A percentile compares a stretch with the other conserved stretches of the same genome.
Evolutionary conservation across 2,797 vertebrate genomes (phyloP).

Genomic region (Enteromius mattozi): DNA sequence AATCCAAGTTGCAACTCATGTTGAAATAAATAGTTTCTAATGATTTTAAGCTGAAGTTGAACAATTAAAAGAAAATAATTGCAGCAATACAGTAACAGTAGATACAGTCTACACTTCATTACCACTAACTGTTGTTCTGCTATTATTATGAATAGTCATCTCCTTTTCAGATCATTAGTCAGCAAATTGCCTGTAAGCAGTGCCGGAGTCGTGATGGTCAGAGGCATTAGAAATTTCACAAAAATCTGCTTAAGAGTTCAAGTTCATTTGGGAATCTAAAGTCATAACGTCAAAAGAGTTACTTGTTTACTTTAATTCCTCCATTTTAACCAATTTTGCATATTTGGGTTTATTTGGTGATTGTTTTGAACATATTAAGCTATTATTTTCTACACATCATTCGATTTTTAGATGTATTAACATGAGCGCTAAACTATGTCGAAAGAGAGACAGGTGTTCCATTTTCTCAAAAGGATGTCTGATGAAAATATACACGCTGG

Average conservation of each 20-base stretch:
- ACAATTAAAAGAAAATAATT: not conserved
- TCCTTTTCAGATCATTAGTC: conserved; percentile 32
- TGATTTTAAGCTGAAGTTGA: not conserved
- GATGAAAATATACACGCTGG: conserved; percentile 8
- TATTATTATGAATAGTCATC: not conserved
- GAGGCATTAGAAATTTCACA: not conserved
- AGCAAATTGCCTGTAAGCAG: conserved; percentile 7
- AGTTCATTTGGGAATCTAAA: not conserved
- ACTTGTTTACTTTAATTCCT: not conserved
- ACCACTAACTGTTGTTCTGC: conserved; percentile 6
- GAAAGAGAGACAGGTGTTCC: not conserved
- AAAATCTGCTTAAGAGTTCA: not conserved
- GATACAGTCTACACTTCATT: not conserved
- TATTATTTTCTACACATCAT: not conserved
- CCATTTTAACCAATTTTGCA: not conserved
- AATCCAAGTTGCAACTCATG: not conserved
- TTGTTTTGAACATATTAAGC: not conserved
- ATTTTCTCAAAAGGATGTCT: not conserved
- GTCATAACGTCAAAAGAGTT: not conserved
- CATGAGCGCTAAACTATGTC: not conserved
- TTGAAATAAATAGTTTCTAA: not conserved
- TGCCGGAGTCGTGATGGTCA: not conserved
- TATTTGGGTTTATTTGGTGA: not conserved
- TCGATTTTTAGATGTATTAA: not conserved
- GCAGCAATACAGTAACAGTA: not conserved